Evolutionary conservation across 2,797 vertebrate species (phyloP).

Genomic region (Hemibagrus guttatus): DNA sequence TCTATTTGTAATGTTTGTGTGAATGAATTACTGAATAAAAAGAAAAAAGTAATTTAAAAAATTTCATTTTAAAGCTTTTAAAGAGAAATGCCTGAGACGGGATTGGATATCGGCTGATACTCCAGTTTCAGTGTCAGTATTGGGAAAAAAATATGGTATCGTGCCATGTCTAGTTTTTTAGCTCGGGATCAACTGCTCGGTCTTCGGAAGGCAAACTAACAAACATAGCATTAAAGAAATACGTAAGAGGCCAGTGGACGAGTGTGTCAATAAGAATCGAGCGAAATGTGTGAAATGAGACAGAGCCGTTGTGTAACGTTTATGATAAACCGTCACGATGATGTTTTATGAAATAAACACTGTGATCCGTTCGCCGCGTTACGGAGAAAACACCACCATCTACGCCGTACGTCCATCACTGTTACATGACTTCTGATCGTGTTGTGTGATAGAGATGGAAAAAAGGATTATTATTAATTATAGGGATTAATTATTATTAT

Average conservation of each 20-base stretch:
- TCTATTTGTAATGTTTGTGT: neutral
- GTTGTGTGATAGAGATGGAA: neutral
- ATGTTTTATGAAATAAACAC: neutral
- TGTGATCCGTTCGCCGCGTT: neutral
- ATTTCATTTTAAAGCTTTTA: neutral
- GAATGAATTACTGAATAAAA: neutral
- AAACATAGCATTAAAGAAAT: neutral
- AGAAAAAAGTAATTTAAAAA: neutral
- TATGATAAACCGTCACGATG: neutral
- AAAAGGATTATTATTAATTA: too few species aligned
- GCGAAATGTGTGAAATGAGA: neutral
- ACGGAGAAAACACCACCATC: too few species aligned
- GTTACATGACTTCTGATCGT: neutral
- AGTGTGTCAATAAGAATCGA: neutral
- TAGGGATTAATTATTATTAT: too few species aligned
- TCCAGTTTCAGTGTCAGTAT: neutral
- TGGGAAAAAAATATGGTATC: neutral
- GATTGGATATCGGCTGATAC: neutral
- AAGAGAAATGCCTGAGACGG: neutral
- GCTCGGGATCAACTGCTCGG: neutral
- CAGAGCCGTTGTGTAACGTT: neutral
- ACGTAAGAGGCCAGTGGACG: neutral
- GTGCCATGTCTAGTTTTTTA: neutral
- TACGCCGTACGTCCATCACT: neutral
- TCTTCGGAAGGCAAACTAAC: neutral